phyloP scores from a whole-genome alignment of 2,797 vertebrate genomes.

The Aldrovandia affinis region DNA sequence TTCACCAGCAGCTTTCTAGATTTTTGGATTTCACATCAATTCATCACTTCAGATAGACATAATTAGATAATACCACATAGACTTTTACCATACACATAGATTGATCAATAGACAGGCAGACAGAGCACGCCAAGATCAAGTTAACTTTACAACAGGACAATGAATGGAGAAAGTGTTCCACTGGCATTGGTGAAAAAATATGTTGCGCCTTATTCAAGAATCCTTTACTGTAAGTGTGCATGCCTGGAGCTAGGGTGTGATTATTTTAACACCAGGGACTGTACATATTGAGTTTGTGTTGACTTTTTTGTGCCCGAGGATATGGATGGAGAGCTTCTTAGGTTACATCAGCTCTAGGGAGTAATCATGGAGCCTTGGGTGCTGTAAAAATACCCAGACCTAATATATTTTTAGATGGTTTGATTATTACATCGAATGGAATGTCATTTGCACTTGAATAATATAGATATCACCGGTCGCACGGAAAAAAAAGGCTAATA shows the following conservation, averaged over 20 bases:
- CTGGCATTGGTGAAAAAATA: neutral
- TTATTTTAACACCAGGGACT: neutral
- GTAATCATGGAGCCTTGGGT: slow-evolving; percentile 36
- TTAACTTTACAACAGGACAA: neutral
- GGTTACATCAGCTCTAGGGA: slow-evolving; percentile 29
- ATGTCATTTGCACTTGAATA: slow-evolving; percentile 49
- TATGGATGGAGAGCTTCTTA: slow-evolving; percentile 19
- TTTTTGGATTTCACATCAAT: too few species aligned
- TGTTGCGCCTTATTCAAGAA: neutral
- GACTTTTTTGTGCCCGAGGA: neutral
- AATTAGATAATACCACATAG: too few species aligned
- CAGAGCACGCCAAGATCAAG: too few species aligned
- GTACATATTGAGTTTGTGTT: neutral
- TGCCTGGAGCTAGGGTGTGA: neutral
- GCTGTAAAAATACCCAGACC: slow-evolving; percentile 27
- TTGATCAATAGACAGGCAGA: neutral
- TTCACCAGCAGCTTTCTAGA: too few species aligned
- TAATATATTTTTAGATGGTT: slow-evolving; percentile 16
- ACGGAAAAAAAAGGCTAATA: slow-evolving; percentile 34
- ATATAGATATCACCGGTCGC: slow-evolving; percentile 36
- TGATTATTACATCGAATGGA: slow-evolving; percentile 32
- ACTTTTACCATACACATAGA: too few species aligned
- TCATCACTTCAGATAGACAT: too few species aligned
- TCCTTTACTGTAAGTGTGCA: neutral
- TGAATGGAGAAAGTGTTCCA: neutral